Evolutionary conservation across 2,113 vertebrate species (phyloP), one percentile per base, ranked within the genome.

Genomic region (Rhinoderma darwinii): DNA sequence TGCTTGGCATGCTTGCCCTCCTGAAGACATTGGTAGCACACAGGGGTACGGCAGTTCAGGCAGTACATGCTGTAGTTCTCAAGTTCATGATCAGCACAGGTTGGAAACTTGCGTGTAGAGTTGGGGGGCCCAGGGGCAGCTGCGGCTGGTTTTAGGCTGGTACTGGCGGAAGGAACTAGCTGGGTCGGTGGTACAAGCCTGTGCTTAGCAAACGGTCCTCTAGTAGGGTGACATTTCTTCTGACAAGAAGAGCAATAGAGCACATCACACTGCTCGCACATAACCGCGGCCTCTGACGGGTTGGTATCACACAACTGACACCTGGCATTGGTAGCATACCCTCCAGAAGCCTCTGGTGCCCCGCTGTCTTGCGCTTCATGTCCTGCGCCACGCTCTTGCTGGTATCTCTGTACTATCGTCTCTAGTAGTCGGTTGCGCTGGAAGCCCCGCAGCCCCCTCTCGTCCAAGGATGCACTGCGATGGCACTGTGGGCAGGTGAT

Each of bases 401-500:
- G 96, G 92, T 97, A 97, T 72, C 97, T 95, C 66, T 95, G 90
- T 85, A 99, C 96, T 79, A 99, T 97, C 91, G 96, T 94, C 92
- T 99, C 97, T 74, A 99, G 92, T 88, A 99, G 94, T 72, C 97
- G 96, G 94, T 99, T 99, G 89, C 97, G 95, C 89, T 96, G 95
- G 92, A 98, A 97, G 85, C 97, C 97, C 86, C 97, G 94, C 59
- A 98, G 95, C 63, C 98, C 98, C 73, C 98, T 95, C 90, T 96
- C 97, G 84, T 98, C 97, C 92, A 99, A 91, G 7, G 96, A 97
- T 37, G 97, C 97, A 94, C 97, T 98, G 90, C 98, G 95, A 92
- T 99, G 98, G 90, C 98, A 99, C 88, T 97, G 96, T 88, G 98
- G 97, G 88, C 98, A 99, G 84, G 98, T 99, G 93, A 98, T 95